Conservation (phyloP, 2,797 vertebrate genomes). For the Bradypus variegatus region DNA sequence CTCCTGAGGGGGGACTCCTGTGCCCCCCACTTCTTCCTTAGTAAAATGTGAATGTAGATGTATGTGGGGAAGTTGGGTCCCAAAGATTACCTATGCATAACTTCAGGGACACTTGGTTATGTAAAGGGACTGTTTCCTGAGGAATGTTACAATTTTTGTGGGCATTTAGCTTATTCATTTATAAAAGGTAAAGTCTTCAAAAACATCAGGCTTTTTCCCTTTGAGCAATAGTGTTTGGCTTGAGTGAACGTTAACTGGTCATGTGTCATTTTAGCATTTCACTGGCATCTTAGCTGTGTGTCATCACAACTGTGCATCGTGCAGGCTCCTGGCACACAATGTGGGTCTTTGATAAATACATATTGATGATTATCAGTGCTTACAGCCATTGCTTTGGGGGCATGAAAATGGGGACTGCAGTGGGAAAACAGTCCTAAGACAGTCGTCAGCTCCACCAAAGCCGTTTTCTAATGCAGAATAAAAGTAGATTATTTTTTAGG, state of each 20-base stretch:
- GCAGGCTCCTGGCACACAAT: background rate
- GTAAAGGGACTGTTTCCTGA: conserved; percentile 37
- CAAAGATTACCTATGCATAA: background rate
- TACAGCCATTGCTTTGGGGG: background rate
- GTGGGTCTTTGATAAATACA: background rate
- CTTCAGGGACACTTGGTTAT: background rate
- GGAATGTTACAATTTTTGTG: background rate
- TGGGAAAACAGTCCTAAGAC: background rate
- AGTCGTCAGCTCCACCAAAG: background rate
- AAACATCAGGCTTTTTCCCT: background rate
- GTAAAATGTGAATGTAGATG: background rate
- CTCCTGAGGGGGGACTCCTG: background rate
- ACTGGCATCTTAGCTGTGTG: background rate
- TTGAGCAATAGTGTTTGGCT: background rate
- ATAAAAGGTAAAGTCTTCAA: background rate
- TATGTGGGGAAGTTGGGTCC: background rate
- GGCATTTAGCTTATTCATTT: background rate
- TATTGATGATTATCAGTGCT: background rate
- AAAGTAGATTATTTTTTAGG: background rate
- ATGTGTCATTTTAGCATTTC: background rate
- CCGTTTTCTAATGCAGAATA: background rate
- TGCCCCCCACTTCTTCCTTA: background rate
- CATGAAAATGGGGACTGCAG: background rate
- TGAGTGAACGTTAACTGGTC: background rate
- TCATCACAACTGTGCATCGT: accelerated